phyloP scores from a whole-genome alignment of 2,113 vertebrate species.

The Daphoenositta chrysoptera region DNA sequence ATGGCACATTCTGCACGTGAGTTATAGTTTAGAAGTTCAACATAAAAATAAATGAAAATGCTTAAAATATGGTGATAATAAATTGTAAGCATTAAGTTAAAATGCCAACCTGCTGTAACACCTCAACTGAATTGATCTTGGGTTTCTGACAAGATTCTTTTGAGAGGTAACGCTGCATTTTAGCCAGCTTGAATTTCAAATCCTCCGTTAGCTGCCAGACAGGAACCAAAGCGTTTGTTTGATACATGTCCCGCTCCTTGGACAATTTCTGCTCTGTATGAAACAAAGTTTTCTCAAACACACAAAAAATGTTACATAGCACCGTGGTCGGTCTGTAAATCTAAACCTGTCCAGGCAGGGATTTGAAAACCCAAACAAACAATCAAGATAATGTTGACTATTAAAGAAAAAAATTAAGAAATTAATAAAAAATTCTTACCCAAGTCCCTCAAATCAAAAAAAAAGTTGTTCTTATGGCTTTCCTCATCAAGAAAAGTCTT shows the following conservation, averaged over 20 bases:
- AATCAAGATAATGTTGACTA: background rate
- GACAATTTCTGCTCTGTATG: conserved; percentile 74
- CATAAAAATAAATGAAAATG: background rate
- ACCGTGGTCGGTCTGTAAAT: background rate
- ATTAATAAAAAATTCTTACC: conserved; percentile 61
- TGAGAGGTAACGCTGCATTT: conserved; percentile 23
- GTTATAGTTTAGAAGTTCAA: background rate
- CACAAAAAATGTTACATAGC: background rate
- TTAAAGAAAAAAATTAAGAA: background rate
- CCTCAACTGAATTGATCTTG: conserved; percentile 51
- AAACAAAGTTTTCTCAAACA: conserved; percentile 56
- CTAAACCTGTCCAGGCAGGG: background rate
- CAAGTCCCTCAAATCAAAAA: conserved; percentile 61
- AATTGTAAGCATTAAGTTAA: background rate
- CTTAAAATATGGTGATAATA: background rate
- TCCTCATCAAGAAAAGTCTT: conserved; percentile 73
- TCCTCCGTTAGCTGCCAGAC: conserved; percentile 81
- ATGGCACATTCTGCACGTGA: background rate
- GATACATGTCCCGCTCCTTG: conserved; percentile 70
- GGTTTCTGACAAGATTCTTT: background rate
- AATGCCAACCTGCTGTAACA: conserved; percentile 80
- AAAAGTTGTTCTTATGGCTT: conserved; percentile 50
- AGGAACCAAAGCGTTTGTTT: conserved; percentile 73
- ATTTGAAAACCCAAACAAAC: background rate
- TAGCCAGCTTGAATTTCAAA: conserved; percentile 72